Base-by-base conservation (phyloP, 2,888 invertebrate genomes). In the Beris morrisii region DNA sequence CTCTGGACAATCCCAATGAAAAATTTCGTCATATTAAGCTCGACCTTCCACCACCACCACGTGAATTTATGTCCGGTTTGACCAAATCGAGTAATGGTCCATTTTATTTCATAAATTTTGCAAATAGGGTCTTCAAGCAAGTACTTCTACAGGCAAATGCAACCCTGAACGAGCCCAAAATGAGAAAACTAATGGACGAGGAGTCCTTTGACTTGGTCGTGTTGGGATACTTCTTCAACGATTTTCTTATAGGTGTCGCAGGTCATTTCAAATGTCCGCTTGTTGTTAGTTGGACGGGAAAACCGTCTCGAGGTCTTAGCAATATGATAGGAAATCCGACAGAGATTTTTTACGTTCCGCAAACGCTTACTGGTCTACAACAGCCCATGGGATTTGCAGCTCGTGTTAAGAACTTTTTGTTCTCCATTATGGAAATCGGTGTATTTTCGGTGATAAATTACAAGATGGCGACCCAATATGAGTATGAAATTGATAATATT, bases 1-100 rank as follows among this genome's bases (percentile, higher is more conserved):
- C 74, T 12, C 75, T 79, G 3, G 46, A 64, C 1, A 38, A 46
- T 15, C 65, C 65, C 2, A 46, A 45, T n/a, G 7, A 4, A 3
- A 43, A 54, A 30, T 64, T 59, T 31, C 65, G 63, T 1, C 53
- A 68, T 22, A 54, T 68, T 11, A 30, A 53, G 22, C 38, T 68
- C 2, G 55, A 63, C 13, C 13, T 65, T 31, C 54, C 64, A 22
- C 4, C 12, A 13, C 30, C 22, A n/a, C 4, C 31, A 5, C 30
- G 4, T 9, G 30, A 54, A n/a, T 53, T 9, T 4, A 3, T 52
- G 38, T 13, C 38, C n/a, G 52, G 52, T 5, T 15, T 50, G 2
- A 43, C 32, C 4, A 13, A 56, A 32, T 13, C 11, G 4, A n/a
- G 43, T 3, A 38, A 31, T 4, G 56, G 43, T 15, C 30, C n/a